These are phyloP conservation scores for Brienomyrus brachyistius DNA, from an alignment of 2,113 vertebrate species.

Conservation along the genomic window DNA sequence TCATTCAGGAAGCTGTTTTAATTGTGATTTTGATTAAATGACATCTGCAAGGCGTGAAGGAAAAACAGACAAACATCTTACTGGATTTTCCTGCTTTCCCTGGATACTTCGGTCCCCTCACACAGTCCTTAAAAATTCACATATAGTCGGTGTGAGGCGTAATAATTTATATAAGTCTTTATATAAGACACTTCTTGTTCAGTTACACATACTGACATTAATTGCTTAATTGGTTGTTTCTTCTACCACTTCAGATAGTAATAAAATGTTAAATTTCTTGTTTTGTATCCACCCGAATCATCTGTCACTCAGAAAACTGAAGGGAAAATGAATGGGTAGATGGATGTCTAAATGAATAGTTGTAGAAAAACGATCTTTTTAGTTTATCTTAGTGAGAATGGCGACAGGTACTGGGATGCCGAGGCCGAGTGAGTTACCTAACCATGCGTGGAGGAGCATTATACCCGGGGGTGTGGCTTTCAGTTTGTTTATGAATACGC, in stretches of 20 bases:
- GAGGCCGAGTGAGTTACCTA: neutral
- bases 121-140: neutral
- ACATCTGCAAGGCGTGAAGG: neutral
- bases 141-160: neutral
- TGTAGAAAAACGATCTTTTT: neutral
- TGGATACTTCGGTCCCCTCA: neutral
- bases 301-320: neutral
- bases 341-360: neutral
- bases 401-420: neutral
- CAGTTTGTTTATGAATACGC: conserved; percentile 31
- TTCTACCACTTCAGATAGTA: neutral
- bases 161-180: neutral
- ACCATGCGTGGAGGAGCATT: neutral
- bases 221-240: neutral
- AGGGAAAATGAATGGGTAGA: neutral
- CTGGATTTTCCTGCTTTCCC: no score
- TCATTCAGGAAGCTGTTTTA: neutral
- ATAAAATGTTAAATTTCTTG: neutral
- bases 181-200: neutral
- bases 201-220: neutral
- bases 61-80: no score
- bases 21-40: neutral
- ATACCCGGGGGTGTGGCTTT: conserved; percentile 13
- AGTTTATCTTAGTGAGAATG: neutral
- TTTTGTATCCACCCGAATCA: neutral